Evolutionary conservation across 2,797 vertebrate genomes (phyloP).

Genomic region (Hypotaenidia okinawae): DNA sequence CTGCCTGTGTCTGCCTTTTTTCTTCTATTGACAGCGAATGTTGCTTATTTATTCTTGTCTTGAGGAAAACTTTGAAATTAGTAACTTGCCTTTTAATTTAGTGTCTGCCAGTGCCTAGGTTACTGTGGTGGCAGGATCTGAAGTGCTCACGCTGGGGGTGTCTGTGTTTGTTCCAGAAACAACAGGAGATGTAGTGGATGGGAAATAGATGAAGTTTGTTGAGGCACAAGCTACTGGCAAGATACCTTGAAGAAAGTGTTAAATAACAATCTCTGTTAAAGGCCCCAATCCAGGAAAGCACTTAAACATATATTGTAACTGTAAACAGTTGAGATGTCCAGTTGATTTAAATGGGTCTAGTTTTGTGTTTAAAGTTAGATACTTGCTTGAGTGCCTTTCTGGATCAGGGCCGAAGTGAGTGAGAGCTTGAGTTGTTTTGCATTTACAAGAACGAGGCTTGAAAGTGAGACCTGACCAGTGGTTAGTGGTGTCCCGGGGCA

Average conservation of each 20-base stretch:
- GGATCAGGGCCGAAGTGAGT: neutral
- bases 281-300: slow-evolving; percentile 52
- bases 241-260: slow-evolving; percentile 5
- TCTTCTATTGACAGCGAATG: neutral
- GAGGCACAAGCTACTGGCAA: neutral
- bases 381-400: slow-evolving; percentile 10
- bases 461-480: slow-evolving; percentile 6
- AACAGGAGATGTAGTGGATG: slow-evolving; percentile 19
- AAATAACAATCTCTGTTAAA: neutral
- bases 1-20: neutral
- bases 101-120: neutral
- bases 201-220: slow-evolving; percentile 23
- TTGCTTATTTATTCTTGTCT: neutral
- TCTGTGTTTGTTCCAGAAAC: slow-evolving; percentile 58
- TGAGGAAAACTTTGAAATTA: neutral
- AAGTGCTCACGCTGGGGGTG: neutral
- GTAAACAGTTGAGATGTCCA: neutral
- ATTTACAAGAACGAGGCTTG: neutral
- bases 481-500: neutral
- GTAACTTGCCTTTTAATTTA: neutral
- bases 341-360: neutral
- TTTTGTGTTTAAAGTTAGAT: neutral
- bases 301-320: neutral
- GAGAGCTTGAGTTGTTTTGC: neutral
- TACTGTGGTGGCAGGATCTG: neutral